Percentiles rank a stretch among this genome's conserved stretches.
phyloP scores from a whole-genome alignment of 1,140 invertebrate genomes.

The Palaemon carinicauda region DNA sequence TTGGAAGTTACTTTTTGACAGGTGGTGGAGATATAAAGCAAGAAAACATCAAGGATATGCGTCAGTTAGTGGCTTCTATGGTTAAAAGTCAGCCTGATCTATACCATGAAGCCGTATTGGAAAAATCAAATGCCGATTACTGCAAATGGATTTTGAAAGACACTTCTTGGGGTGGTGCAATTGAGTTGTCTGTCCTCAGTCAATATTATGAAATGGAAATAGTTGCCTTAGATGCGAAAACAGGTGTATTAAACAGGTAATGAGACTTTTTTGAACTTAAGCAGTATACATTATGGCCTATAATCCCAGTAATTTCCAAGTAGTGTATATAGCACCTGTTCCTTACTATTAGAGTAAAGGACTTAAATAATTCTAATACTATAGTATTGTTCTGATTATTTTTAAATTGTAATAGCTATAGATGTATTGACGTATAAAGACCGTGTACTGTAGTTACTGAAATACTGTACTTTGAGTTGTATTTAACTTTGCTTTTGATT shows the following conservation, averaged over 20 bases:
- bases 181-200: conserved; percentile 90
- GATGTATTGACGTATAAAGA: too few species aligned
- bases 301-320: too few species aligned
- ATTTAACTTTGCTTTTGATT: too few species aligned
- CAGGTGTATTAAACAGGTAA: conserved; percentile 79
- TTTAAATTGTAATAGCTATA: neutral
- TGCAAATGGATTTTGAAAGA: conserved; percentile 81
- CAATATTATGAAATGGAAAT: conserved; percentile 91
- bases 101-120: conserved; percentile 87
- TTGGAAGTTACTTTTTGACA: neutral
- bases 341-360: too few species aligned
- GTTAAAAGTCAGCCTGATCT: conserved; percentile 79
- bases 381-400: too few species aligned
- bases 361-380: too few species aligned
- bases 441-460: neutral
- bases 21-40: conserved; percentile 80
- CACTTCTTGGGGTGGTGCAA: conserved; percentile 90
- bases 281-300: too few species aligned
- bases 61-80: conserved; percentile 85
- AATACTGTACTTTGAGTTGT: neutral
- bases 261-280: neutral
- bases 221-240: conserved; percentile 90
- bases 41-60: conserved; percentile 75
- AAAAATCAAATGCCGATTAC: conserved; percentile 85
- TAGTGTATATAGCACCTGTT: too few species aligned